These are phyloP conservation scores for Trichomycterus rosablanca DNA, from an alignment of 2,113 vertebrate species.

Conservation along the genomic window DNA sequence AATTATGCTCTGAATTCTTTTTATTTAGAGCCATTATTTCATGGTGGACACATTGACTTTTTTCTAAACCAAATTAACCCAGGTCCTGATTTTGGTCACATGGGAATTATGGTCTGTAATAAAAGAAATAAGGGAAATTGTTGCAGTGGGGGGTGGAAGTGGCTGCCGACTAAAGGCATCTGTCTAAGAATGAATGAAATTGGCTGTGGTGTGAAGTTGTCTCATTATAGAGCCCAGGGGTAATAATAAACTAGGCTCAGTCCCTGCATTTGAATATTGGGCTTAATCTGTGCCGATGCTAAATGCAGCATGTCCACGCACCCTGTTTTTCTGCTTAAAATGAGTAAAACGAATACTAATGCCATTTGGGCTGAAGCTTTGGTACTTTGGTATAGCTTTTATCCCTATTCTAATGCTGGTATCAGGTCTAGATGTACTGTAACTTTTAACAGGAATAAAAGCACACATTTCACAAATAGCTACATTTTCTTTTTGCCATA, in stretches of 20 bases:
- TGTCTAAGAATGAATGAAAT: slow-evolving; percentile 69
- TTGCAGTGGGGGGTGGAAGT: slow-evolving; percentile 44
- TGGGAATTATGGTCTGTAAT: no score
- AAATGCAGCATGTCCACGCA: slow-evolving; percentile 57
- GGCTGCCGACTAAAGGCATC: slow-evolving; percentile 64
- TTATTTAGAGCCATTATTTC: neutral
- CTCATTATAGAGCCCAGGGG: slow-evolving; percentile 71
- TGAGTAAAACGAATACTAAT: slow-evolving; percentile 69
- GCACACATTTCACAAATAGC: no score
- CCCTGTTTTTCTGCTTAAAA: slow-evolving; percentile 60
- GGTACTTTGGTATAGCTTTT: no score
- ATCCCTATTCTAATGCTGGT: slow-evolving; percentile 15
- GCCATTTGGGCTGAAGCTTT: slow-evolving; percentile 46
- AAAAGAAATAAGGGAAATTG: slow-evolving; percentile 11
- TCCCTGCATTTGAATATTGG: slow-evolving; percentile 67
- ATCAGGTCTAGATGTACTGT: no score
- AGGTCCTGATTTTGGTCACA: neutral
- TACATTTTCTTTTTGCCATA: no score
- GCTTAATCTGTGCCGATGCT: slow-evolving; percentile 68
- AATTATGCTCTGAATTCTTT: neutral
- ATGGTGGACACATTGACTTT: neutral
- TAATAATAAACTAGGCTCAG: slow-evolving; percentile 65
- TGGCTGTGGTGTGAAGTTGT: slow-evolving; percentile 61
- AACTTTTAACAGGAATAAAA: no score
- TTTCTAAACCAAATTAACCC: neutral